These are phyloP conservation scores for Alcis repandata DNA, from an alignment of 2,888 invertebrate species.

Conservation along the genomic window DNA sequence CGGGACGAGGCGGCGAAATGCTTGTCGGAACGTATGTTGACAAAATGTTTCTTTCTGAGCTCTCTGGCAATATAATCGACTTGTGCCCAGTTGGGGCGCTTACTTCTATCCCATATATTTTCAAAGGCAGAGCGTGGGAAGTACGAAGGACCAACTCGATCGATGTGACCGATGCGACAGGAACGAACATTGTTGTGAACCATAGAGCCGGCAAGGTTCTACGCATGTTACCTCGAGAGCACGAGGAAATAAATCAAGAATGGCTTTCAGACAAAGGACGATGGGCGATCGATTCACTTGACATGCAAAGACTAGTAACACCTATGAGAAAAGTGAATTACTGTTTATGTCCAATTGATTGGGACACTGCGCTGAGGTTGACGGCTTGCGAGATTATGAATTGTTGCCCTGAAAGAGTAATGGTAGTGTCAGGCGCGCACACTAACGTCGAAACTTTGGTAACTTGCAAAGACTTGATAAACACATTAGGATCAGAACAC, in stretches of 20 bases:
- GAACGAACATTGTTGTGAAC: slow-evolving; percentile 75
- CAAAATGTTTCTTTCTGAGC: slow-evolving; percentile 97
- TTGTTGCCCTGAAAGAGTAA: slow-evolving; percentile 84
- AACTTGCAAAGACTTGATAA: slow-evolving; percentile 74
- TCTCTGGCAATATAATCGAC: slow-evolving; percentile 99
- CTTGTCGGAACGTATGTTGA: slow-evolving; percentile 99
- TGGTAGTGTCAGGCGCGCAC: slow-evolving; percentile 75
- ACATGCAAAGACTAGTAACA: slow-evolving; percentile 96
- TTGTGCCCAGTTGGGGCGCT: slow-evolving; percentile 99
- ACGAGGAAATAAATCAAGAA: slow-evolving; percentile 93
- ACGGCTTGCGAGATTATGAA: slow-evolving; percentile 88
- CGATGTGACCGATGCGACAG: slow-evolving; percentile 79
- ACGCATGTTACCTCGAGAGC: slow-evolving; percentile 74
- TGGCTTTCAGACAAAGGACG: slow-evolving; percentile 99
- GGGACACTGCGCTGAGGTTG: slow-evolving; percentile 95
- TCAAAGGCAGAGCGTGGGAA: slow-evolving; percentile 99
- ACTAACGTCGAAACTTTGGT: slow-evolving; percentile 77
- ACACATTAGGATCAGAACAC: slow-evolving; percentile 71
- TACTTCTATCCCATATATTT: slow-evolving; percentile 98
- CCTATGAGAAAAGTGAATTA: slow-evolving; percentile 94
- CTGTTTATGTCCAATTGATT: slow-evolving; percentile 93
- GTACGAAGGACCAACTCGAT: slow-evolving; percentile 89
- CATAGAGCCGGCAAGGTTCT: slow-evolving; percentile 71
- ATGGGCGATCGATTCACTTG: slow-evolving; percentile 98
- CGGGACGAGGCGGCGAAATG: slow-evolving; percentile 97